Conservation (phyloP, 2,113 vertebrate genomes). For the Ciconia boyciana region DNA sequence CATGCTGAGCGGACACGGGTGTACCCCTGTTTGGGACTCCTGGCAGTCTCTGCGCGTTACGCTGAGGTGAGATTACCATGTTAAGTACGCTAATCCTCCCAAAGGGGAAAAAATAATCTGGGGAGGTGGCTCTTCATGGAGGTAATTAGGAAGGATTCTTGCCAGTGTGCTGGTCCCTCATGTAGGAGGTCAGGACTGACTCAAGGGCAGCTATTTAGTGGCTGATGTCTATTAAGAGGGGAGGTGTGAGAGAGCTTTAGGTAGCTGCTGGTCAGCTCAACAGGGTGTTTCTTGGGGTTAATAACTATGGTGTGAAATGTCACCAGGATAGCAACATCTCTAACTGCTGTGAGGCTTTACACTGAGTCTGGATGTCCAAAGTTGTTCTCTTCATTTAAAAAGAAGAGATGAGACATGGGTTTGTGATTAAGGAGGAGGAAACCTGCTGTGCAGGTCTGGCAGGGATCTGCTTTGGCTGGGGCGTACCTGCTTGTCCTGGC, state of each 20-base stretch:
- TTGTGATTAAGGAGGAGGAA: neutral
- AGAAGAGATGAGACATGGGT: neutral
- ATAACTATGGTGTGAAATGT: neutral
- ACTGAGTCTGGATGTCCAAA: neutral
- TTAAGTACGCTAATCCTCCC: neutral
- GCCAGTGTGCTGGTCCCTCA: fast-evolving
- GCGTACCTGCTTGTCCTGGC: neutral
- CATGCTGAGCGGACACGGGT: fast-evolving
- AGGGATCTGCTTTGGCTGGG: neutral
- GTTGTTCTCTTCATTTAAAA: neutral
- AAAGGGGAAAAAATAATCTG: neutral
- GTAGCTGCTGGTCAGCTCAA: neutral
- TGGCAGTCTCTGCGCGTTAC: fast-evolving
- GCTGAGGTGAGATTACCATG: neutral
- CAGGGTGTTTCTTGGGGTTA: neutral
- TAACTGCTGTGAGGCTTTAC: neutral
- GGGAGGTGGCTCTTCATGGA: neutral
- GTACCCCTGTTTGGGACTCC: too few species aligned
- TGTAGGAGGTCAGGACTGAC: neutral
- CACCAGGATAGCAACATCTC: neutral
- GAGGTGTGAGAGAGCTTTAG: neutral
- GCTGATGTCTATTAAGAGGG: neutral
- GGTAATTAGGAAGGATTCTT: neutral
- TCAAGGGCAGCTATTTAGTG: neutral
- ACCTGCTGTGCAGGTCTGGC: neutral